Evolutionary conservation across 2,888 invertebrate genomes (phyloP).

Genomic region (Furcula furcula): DNA sequence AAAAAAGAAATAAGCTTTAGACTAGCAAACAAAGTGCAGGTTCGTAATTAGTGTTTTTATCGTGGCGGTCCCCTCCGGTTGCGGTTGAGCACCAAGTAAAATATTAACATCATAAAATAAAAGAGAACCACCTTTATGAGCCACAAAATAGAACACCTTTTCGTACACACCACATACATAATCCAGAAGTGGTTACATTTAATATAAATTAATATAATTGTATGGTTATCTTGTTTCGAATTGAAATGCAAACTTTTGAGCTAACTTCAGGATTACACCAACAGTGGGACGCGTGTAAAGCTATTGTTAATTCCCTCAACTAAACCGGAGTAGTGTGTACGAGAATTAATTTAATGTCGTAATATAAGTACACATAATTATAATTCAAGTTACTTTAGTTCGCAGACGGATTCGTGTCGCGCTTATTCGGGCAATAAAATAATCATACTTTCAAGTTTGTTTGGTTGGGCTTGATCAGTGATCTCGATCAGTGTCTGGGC

Average conservation of each 20-base stretch:
- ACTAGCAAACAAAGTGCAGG: constrained; percentile 33
- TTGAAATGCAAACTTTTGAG: constrained; percentile 28
- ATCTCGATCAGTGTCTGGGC: no score
- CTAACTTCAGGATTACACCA: constrained; percentile 24
- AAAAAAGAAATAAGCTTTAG: constrained; percentile 21
- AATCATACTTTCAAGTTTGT: no score
- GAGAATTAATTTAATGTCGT: constrained; percentile 8
- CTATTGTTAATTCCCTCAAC: constrained; percentile 16
- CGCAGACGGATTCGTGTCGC: no score
- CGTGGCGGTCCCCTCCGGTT: constrained; percentile 31
- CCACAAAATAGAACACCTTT: constrained; percentile 26
- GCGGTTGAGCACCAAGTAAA: constrained; percentile 35
- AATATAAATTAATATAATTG: constrained; percentile 30
- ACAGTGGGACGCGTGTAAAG: constrained; percentile 11
- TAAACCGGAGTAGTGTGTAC: constrained; percentile 12
- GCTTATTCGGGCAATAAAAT: no score
- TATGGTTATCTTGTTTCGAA: constrained; percentile 30
- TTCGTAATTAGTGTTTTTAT: constrained; percentile 50
- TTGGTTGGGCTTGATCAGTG: no score
- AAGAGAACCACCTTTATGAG: constrained; percentile 27
- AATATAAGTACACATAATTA: constrained; percentile 1
- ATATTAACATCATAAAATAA: constrained; percentile 34
- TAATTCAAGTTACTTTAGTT: neutral
- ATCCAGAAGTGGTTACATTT: constrained; percentile 14
- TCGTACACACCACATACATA: constrained; percentile 7